phyloP scores from a whole-genome alignment of 2,113 vertebrate genomes.

The Lipotes vexillifer region DNA sequence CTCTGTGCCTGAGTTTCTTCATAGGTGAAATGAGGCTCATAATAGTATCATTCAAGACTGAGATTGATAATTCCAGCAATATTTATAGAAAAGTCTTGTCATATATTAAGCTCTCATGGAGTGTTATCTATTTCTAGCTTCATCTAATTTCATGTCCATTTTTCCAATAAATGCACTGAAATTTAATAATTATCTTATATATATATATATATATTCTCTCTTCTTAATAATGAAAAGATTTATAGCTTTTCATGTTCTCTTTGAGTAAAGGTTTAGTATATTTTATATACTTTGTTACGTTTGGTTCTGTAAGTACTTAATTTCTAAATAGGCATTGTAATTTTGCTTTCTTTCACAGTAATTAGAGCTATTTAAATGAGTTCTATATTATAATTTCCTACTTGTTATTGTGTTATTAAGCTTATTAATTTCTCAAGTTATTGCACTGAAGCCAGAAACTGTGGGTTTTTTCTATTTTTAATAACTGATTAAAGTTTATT shows the following conservation, averaged over 20 bases:
- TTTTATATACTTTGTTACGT: not conserved
- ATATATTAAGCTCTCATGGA: not conserved
- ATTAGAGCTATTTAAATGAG: not conserved
- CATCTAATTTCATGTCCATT: not conserved
- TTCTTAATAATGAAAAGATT: not conserved
- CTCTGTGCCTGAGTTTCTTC: not conserved
- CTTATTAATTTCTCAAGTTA: conserved; percentile 11
- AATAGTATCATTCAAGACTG: not conserved
- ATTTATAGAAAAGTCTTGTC: not conserved
- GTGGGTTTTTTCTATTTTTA: not conserved
- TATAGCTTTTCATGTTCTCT: not conserved
- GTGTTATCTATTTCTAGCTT: not conserved
- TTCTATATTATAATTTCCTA: not conserved
- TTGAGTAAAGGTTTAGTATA: not conserved
- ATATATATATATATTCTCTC: not conserved
- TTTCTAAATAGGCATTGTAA: not conserved
- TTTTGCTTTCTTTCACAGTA: conserved; percentile 5
- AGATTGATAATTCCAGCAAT: not conserved
- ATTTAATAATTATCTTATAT: not conserved
- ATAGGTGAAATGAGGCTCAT: not conserved
- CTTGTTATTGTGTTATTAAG: not conserved
- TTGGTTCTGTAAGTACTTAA: not conserved
- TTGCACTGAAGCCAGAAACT: not conserved
- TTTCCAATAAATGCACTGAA: not conserved
- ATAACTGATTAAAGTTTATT: not conserved